Conservation (phyloP, 2,888 invertebrate species). For the Chrysodeixis includens region DNA sequence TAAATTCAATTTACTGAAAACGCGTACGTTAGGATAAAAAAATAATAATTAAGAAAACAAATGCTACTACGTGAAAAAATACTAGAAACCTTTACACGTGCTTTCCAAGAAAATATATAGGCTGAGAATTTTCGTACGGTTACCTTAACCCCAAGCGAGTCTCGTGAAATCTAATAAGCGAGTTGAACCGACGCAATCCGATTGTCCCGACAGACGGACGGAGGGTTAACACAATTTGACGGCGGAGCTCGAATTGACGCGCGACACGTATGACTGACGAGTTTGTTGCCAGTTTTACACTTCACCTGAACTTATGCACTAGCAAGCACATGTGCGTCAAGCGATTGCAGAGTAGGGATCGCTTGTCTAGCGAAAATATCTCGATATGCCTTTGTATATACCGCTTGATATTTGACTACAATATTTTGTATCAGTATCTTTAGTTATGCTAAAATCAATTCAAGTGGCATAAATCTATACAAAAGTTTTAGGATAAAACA, state of each 20-base stretch:
- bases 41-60: no score
- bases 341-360: neutral
- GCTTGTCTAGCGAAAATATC: neutral
- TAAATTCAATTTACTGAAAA: no score
- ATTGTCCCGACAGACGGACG: constrained; percentile 58
- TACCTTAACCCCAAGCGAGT: constrained; percentile 25
- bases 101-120: constrained; percentile 23
- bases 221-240: constrained; percentile 51
- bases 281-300: constrained; percentile 41
- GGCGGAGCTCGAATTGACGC: constrained; percentile 37
- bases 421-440: no score
- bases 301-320: constrained; percentile 6
- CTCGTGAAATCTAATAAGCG: constrained; percentile 54
- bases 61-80: neutral
- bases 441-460: no score
- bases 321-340: neutral
- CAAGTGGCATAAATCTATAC: no score
- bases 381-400: neutral
- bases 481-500: neutral
- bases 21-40: no score
- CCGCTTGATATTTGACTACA: no score
- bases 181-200: constrained; percentile 54
- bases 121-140: constrained; percentile 44
- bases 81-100: neutral
- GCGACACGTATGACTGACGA: constrained; percentile 38